A percentile compares a stretch with the other conserved stretches of the same genome.
These are phyloP conservation scores for Xenotilapia leptura DNA, from an alignment of 2,113 vertebrate species.

Conservation along the genomic window DNA sequence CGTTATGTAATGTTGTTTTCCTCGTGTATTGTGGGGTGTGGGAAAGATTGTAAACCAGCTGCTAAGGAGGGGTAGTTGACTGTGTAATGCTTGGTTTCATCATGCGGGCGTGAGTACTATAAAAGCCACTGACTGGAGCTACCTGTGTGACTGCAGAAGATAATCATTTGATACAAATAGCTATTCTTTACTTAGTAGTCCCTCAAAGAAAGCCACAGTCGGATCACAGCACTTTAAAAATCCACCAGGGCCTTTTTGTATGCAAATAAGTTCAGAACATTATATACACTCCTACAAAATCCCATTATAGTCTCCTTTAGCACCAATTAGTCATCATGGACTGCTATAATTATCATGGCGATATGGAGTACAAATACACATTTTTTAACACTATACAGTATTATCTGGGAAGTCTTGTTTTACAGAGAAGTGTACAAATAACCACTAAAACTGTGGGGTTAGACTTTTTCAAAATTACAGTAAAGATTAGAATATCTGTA, in stretches of 20 bases:
- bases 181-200: not conserved
- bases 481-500: not conserved
- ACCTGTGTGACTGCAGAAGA: not conserved
- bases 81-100: constrained; percentile 22
- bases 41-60: not conserved
- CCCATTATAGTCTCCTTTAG: not conserved
- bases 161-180: not conserved
- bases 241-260: not conserved
- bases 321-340: not conserved
- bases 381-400: not conserved
- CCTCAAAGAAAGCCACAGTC: not conserved
- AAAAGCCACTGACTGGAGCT: not conserved
- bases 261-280: not conserved
- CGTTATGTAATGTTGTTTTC: constrained; percentile 9
- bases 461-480: not conserved
- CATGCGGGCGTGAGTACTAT: not conserved
- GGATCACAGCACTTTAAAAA: not conserved
- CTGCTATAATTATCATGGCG: not conserved
- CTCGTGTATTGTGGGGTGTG: constrained; percentile 2
- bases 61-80: constrained; percentile 1
- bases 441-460: not conserved
- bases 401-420: not conserved
- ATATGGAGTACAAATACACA: not conserved
- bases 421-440: not conserved
- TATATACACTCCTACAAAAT: not conserved